Evolutionary conservation across 53 echinoderm and acorn worm genomes (phyloP).

Genomic region (Zoroaster sp.): DNA sequence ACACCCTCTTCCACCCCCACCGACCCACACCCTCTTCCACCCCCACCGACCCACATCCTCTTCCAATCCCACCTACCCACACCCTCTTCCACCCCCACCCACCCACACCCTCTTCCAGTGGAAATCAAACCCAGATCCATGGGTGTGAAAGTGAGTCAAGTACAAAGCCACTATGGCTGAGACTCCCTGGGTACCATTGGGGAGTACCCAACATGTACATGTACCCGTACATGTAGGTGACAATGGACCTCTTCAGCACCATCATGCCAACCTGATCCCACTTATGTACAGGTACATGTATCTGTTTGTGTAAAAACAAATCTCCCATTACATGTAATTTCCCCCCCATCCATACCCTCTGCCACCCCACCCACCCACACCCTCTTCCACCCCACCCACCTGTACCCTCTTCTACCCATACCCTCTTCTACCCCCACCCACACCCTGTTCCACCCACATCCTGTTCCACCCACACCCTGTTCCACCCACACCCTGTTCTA

Average conservation of each 20-base stretch:
- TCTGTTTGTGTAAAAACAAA: not conserved
- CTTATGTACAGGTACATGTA: not conserved
- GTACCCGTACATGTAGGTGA: not conserved
- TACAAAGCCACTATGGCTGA: not conserved
- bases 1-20: too few relatives aligned
- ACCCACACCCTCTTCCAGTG: not conserved
- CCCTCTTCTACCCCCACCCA: too few relatives aligned
- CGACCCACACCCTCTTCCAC: too few relatives aligned
- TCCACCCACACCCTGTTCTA: not conserved
- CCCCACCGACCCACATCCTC: too few relatives aligned
- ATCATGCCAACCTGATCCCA: too few relatives aligned
- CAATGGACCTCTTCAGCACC: too few relatives aligned
- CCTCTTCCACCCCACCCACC: too few relatives aligned
- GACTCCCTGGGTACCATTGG: too few relatives aligned
- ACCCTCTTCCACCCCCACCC: too few relatives aligned
- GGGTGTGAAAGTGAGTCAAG: not conserved
- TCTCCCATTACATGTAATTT: not conserved
- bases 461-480: not conserved
- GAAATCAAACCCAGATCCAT: not conserved
- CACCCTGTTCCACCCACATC: too few relatives aligned
- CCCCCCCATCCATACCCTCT: not conserved
- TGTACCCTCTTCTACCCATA: too few relatives aligned
- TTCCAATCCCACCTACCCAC: too few relatives aligned
- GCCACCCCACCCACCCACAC: not conserved
- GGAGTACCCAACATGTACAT: not conserved